These are phyloP conservation scores for Thamnaconus septentrionalis DNA, from an alignment of 2,113 vertebrate species.

Conservation along the genomic window DNA sequence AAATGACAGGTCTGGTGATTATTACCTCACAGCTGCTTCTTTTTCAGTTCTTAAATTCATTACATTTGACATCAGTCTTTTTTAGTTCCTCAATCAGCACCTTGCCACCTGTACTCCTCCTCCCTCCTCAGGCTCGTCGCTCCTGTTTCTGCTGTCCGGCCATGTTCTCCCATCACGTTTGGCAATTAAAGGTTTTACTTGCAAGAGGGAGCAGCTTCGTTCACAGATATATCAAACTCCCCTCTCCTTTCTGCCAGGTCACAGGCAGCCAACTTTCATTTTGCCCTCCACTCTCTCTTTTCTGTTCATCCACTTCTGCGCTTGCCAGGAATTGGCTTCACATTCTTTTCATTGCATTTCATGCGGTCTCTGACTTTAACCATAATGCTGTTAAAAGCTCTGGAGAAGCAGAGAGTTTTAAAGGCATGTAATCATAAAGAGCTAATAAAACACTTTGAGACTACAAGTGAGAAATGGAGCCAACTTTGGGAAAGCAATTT, in stretches of 20 bases:
- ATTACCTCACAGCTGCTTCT: constrained; percentile 74
- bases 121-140: constrained; percentile 1
- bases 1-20: constrained; percentile 64
- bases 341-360: constrained; percentile 41
- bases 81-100: constrained; percentile 39
- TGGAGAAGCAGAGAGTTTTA: constrained; percentile 31
- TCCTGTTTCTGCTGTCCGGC: constrained; percentile 43
- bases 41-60: constrained; percentile 68
- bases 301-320: constrained; percentile 31
- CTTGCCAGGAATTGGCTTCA: constrained; percentile 41
- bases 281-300: constrained; percentile 16
- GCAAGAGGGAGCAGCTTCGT: constrained; percentile 57
- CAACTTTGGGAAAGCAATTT: constrained; percentile 19
- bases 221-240: constrained; percentile 55
- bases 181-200: constrained; percentile 72
- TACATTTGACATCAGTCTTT: constrained; percentile 71
- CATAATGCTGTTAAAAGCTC: constrained; percentile 39
- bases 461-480: constrained; percentile 33
- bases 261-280: constrained; percentile 48
- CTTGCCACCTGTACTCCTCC: constrained; percentile 7
- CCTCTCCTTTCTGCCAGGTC: constrained; percentile 42
- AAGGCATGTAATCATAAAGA: constrained; percentile 36
- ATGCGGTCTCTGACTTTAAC: constrained; percentile 43
- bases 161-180: constrained; percentile 56
- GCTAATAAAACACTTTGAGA: constrained; percentile 27